Evolutionary conservation across 2,797 vertebrate species (phyloP).

Genomic region (Betta splendens): DNA sequence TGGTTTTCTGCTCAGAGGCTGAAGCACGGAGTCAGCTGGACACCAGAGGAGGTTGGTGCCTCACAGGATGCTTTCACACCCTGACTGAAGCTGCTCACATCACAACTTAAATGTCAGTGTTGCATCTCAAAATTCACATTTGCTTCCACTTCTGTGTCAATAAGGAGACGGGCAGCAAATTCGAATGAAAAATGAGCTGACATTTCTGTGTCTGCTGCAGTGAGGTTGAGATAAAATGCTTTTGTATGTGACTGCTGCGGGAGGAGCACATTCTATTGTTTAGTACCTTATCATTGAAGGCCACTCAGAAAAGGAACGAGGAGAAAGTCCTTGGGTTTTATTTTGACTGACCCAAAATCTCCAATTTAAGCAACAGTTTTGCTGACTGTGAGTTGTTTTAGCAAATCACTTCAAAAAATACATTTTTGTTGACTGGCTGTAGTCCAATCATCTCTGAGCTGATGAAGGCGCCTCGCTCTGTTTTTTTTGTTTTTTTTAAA

Average conservation of each 20-base stretch:
- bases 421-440: neutral
- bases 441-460: neutral
- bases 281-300: too few relatives aligned
- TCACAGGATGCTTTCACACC: neutral
- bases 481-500: neutral
- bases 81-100: neutral
- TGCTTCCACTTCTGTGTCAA: too few relatives aligned
- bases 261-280: too few relatives aligned
- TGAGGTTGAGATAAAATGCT: too few relatives aligned
- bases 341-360: neutral
- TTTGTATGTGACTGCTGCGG: too few relatives aligned
- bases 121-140: too few relatives aligned
- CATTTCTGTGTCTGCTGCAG: too few relatives aligned
- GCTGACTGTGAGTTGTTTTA: neutral
- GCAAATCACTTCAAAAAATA: constrained; percentile 9
- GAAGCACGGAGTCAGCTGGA: constrained; percentile 98
- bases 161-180: too few relatives aligned
- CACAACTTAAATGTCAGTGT: too few relatives aligned
- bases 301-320: neutral
- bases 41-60: constrained; percentile 87
- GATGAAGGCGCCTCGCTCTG: neutral
- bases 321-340: neutral
- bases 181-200: too few relatives aligned
- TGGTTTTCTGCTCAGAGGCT: constrained; percentile 99
- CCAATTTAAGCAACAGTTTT: constrained; percentile 1